These are phyloP conservation scores for Babylonia areolata DNA, from an alignment of 1,140 invertebrate species.

Conservation along the genomic window DNA sequence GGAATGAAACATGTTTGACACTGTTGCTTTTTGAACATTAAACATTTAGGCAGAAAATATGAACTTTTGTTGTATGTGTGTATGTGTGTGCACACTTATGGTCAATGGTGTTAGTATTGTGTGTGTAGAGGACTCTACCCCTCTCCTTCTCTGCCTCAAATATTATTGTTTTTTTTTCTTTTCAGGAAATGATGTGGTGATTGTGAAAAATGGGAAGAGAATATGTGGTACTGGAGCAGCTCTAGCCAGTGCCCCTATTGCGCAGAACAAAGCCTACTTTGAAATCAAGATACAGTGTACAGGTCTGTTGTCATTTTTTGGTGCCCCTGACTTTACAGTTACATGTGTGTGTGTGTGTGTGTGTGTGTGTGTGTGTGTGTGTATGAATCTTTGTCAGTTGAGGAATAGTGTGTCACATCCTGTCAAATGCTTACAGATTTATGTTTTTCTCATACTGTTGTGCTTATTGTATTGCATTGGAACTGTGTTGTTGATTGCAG, in stretches of 20 bases:
- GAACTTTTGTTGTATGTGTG: background rate
- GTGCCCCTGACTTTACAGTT: no score
- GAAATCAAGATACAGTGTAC: constrained; percentile 98
- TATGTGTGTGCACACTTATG: background rate
- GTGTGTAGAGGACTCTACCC: background rate
- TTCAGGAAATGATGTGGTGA: constrained; percentile 96
- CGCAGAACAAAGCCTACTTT: constrained; percentile 99
- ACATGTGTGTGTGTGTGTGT: background rate
- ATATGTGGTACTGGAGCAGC: constrained; percentile 97
- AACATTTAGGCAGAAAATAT: no score
- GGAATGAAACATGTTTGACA: no score
- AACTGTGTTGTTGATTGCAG: no score
- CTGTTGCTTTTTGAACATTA: no score
- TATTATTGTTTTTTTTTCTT: constrained; percentile 50
- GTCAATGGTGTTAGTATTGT: background rate
- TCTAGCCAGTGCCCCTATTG: constrained; percentile 92
- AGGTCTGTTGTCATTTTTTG: no score
- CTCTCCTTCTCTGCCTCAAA: background rate
- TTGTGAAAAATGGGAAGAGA: constrained; percentile 96
- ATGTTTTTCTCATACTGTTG: no score
- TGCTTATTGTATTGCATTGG: no score
- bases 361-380: no score
- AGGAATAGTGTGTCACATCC: no score
- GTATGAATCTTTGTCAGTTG: no score
- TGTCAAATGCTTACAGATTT: no score